Evolutionary conservation across 2,888 invertebrate genomes (phyloP), one percentile per base, ranked within the genome.

Genomic region (Drosophila limbata): DNA sequence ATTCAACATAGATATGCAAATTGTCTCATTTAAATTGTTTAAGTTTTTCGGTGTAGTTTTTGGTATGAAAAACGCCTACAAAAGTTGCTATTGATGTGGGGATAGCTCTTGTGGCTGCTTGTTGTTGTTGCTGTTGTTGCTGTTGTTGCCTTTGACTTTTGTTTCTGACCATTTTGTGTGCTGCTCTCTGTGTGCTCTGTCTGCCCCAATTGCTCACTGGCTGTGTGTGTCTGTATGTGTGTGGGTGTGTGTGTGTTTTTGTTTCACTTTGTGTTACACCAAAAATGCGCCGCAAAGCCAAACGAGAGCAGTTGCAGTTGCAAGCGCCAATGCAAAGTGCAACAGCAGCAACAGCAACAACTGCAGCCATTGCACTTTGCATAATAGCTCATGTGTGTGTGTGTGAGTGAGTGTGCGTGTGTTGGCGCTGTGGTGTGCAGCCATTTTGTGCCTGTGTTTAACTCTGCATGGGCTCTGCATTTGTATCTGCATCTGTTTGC

Each of bases 261-360:
- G 77, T 74, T 77, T 80, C 87, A 88, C 83, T 88, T 76, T 89
- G 89, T 87, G 89, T 84, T 75, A 77, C 77, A 85, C 84, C 89
- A 89, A 89, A 85, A 85, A 89, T 85, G 85, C 85, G 88, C 89
- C 89, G 75, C 89, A 85, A 84, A 84, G 87, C 87, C 89, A 84
- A 84, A 83, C 89, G 83, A 88, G 89, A 76, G 68, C 73, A 60
- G 70, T 47, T 66, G 68, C 73, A 60, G 70, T 47, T 66, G 81
- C 64, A 72, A 55, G 65, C 76, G 67, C 59, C 70, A 79, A 79
- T 82, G 78, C 70, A 84, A 84, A 71, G 77, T 87, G 88, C 73
- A 69, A 33, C 66, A 62, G 57, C 69, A 73, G 21, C 80, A 53
- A 11, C 82, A 52, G 15, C 67, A 57, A 19, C 68, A 81, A 81